Percentiles rank a stretch among this genome's conserved stretches.
Conservation (phyloP, 2,797 vertebrate genomes). For the Gallinago solitaria region DNA sequence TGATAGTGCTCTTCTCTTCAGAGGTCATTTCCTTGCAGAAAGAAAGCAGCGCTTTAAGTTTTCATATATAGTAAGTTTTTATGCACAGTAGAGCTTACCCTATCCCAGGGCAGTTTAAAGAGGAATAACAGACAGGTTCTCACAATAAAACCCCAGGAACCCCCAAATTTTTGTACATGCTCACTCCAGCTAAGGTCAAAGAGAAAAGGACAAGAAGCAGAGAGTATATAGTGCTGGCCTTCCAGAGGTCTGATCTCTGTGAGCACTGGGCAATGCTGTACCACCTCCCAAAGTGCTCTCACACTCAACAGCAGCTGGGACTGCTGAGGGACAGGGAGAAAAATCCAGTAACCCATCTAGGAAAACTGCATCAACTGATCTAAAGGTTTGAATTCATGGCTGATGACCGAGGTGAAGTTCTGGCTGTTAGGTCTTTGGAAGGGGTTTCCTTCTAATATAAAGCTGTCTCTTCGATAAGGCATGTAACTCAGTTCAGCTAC, state of each 20-base stretch:
- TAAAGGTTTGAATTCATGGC: neutral
- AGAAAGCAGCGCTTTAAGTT: constrained; percentile 4
- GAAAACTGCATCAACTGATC: neutral
- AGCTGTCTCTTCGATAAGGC: neutral
- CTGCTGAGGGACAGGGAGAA: neutral
- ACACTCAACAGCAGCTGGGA: neutral
- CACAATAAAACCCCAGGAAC: neutral
- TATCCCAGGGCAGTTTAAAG: neutral
- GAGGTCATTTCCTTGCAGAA: constrained; percentile 91
- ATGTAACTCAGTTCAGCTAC: neutral
- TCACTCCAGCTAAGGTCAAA: neutral
- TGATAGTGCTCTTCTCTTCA: constrained; percentile 90
- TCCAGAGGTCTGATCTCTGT: neutral
- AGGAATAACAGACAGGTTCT: neutral
- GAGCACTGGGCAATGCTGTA: neutral
- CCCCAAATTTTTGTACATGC: neutral
- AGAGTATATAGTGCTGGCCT: accelerated
- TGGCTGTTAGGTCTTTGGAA: neutral
- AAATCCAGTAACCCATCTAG: neutral
- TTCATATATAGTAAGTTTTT: neutral
- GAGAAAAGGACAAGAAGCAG: neutral
- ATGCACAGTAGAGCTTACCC: neutral
- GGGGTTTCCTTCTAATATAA: neutral
- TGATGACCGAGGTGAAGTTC: neutral
- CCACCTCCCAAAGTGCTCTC: neutral